A percentile compares a stretch with the other conserved stretches of the same genome.
Conservation (phyloP, 2,888 invertebrate species). For the Psylliodes chrysocephalus region DNA sequence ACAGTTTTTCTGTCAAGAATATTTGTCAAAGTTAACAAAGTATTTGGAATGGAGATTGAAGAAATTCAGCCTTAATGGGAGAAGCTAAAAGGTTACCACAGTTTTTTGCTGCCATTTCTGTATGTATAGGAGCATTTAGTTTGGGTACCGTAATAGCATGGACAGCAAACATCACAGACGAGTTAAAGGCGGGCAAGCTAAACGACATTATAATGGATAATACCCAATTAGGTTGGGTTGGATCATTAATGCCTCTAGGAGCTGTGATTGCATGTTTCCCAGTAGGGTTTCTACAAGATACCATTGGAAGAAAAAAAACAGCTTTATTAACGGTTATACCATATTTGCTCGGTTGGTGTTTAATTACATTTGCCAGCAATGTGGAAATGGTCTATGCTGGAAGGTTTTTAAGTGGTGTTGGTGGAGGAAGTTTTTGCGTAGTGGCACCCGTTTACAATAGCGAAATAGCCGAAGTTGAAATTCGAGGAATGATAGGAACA, state of each 20-base stretch:
- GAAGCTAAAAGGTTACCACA: slow-evolving; percentile 69
- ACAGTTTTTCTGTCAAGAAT: no score
- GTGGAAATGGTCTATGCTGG: slow-evolving; percentile 73
- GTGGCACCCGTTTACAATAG: slow-evolving; percentile 86
- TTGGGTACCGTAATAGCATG: slow-evolving; percentile 81
- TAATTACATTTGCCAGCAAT: slow-evolving; percentile 75
- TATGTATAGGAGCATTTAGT: slow-evolving; percentile 73
- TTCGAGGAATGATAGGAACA: slow-evolving; percentile 84
- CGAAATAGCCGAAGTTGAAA: slow-evolving; percentile 85
- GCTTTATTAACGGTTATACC: slow-evolving; percentile 74
- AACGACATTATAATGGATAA: slow-evolving; percentile 54
- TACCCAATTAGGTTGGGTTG: slow-evolving; percentile 74
- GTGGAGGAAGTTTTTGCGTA: slow-evolving; percentile 85
- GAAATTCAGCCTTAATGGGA: neutral
- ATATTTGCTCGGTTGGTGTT: slow-evolving; percentile 78
- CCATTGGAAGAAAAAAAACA: slow-evolving; percentile 76
- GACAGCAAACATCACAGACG: slow-evolving; percentile 76
- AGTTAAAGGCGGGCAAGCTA: slow-evolving; percentile 63
- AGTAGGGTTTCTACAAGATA: slow-evolving; percentile 67
- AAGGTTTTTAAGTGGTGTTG: slow-evolving; percentile 74
- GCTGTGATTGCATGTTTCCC: slow-evolving; percentile 79
- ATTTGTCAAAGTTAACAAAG: no score
- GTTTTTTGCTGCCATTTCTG: slow-evolving; percentile 71
- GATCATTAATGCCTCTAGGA: slow-evolving; percentile 76
- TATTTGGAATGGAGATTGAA: no score